A percentile compares a stretch with the other conserved stretches of the same genome.
Conservation (phyloP, 1,140 invertebrate genomes). For the Conopomorpha cramerella region DNA sequence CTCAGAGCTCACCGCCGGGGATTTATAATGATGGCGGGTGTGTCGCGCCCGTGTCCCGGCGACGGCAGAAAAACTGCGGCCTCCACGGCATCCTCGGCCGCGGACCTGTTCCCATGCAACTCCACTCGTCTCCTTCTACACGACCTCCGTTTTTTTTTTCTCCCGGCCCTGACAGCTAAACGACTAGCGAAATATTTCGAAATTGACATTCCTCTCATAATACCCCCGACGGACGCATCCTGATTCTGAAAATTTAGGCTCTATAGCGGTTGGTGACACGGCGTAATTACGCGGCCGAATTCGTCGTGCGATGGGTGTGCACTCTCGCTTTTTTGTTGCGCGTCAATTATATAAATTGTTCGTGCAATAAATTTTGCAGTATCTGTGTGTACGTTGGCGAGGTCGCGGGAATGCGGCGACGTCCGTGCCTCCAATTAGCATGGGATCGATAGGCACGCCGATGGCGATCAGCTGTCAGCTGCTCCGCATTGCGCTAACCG, state of each 20-base stretch:
- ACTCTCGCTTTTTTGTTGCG: slow-evolving; percentile 54
- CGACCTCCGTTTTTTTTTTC: slow-evolving; percentile 43
- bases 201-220: slow-evolving; percentile 56
- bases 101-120: slow-evolving; percentile 21
- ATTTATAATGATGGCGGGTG: slow-evolving; percentile 52
- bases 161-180: slow-evolving; percentile 22
- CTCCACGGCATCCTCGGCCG: slow-evolving; percentile 11
- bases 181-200: slow-evolving; percentile 49
- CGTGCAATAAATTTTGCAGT: slow-evolving; percentile 55
- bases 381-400: slow-evolving; percentile 43
- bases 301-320: slow-evolving; percentile 39
- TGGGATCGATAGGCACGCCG: slow-evolving; percentile 48
- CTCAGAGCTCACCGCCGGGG: slow-evolving; percentile 48
- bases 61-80: slow-evolving; percentile 12
- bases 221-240: slow-evolving; percentile 39
- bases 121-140: slow-evolving; percentile 11
- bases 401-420: slow-evolving; percentile 35
- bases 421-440: slow-evolving; percentile 43
- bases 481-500: slow-evolving; percentile 34
- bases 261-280: slow-evolving; percentile 20
- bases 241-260: slow-evolving; percentile 31
- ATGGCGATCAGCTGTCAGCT: slow-evolving; percentile 45
- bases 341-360: slow-evolving; percentile 59
- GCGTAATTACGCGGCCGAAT: slow-evolving; percentile 42
- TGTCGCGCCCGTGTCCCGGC: slow-evolving; percentile 36